Conservation (phyloP, 2,888 invertebrate species). For the Tupiocoris notatus region DNA sequence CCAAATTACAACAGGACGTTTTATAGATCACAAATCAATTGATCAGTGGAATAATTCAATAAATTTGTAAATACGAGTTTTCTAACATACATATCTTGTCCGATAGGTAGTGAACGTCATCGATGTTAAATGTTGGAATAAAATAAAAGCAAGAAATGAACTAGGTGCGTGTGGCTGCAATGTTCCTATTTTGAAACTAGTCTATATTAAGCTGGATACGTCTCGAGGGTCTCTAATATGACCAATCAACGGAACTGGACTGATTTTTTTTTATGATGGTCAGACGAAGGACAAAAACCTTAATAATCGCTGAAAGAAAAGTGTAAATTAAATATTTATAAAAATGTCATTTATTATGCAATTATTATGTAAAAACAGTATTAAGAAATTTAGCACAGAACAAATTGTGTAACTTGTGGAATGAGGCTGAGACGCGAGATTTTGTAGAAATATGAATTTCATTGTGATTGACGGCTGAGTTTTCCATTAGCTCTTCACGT, state of each 20-base stretch:
- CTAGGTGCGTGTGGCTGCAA: slow-evolving; percentile 50
- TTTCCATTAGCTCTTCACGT: too few relatives aligned
- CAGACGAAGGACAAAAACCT: slow-evolving; percentile 1
- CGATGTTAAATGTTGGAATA: not conserved
- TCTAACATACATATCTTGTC: slow-evolving; percentile 47
- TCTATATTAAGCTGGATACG: slow-evolving; percentile 49
- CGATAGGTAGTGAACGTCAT: slow-evolving; percentile 29
- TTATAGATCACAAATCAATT: too few relatives aligned
- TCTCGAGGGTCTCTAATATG: slow-evolving; percentile 20
- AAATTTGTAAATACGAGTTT: not conserved
- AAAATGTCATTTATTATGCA: slow-evolving; percentile 26
- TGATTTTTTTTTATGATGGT: slow-evolving; percentile 27
- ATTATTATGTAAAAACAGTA: slow-evolving; percentile 32
- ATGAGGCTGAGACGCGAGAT: slow-evolving; percentile 10
- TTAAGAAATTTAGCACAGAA: not conserved
- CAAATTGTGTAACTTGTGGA: not conserved
- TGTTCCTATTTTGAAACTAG: slow-evolving; percentile 60
- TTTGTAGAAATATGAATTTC: slow-evolving; percentile 20
- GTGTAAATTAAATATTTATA: slow-evolving; percentile 19
- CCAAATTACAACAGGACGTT: too few relatives aligned
- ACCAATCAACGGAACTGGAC: slow-evolving; percentile 33
- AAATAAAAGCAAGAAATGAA: slow-evolving; percentile 10
- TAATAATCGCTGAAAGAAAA: slow-evolving; percentile 24
- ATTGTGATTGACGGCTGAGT: slow-evolving; percentile 34
- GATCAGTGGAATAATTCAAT: too few relatives aligned